Percentiles rank a stretch among this genome's conserved stretches.
Evolutionary conservation across 2,797 vertebrate species (phyloP).

Genomic region (Lepilemur ruficaudatus): DNA sequence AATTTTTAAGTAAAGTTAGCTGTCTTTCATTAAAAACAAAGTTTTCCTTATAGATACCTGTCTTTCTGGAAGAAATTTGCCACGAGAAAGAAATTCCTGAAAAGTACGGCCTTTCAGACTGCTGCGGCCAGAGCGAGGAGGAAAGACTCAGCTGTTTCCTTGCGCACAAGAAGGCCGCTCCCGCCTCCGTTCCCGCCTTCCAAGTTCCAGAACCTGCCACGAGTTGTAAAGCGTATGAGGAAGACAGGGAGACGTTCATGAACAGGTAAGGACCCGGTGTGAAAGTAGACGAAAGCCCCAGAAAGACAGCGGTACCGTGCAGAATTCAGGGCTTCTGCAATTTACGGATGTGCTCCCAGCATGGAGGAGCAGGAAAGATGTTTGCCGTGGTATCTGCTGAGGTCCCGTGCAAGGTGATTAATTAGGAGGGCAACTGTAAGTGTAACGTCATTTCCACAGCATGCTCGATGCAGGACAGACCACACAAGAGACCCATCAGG

Average conservation of each 20-base stretch:
- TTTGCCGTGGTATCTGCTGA: neutral
- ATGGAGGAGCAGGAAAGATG: neutral
- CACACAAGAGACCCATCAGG: rapidly evolving
- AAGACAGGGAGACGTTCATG: constrained; percentile 45
- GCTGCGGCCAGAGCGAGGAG: constrained; percentile 71
- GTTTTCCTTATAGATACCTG: constrained; percentile 41
- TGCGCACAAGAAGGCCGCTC: constrained; percentile 51
- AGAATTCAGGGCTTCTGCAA: neutral
- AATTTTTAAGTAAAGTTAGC: neutral
- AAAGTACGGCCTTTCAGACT: constrained; percentile 57
- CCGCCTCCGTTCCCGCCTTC: constrained; percentile 35
- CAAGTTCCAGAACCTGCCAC: constrained; percentile 49
- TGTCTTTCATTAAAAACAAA: neutral
- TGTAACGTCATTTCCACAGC: too few relatives aligned
- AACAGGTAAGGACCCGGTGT: constrained; percentile 66
- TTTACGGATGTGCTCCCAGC: neutral
- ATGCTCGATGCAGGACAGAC: neutral
- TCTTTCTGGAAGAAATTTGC: constrained; percentile 78
- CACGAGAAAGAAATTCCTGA: constrained; percentile 64
- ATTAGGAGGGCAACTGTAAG: neutral
- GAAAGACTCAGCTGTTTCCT: constrained; percentile 76
- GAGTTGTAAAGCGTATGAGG: constrained; percentile 72
- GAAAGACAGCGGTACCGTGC: neutral
- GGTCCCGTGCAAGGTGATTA: neutral
- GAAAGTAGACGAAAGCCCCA: neutral